Evolutionary conservation across 1,140 invertebrate species (phyloP).

Genomic region (Leptopilina boulardi): DNA sequence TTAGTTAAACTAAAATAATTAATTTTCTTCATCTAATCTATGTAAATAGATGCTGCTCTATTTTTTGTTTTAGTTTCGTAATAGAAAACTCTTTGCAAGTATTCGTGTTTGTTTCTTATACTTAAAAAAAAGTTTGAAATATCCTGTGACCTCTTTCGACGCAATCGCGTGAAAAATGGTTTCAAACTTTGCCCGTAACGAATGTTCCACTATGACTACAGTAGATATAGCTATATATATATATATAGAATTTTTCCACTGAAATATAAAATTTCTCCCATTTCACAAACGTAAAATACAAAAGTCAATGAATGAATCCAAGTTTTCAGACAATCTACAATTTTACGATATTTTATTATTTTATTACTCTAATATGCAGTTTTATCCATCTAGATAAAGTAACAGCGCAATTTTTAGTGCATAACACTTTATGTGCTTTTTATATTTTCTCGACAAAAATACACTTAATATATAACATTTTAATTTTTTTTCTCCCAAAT

Average conservation of each 20-base stretch:
- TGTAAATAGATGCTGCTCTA: too few species aligned
- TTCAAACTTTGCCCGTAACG: constrained; percentile 18
- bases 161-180: constrained; percentile 29
- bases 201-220: background rate
- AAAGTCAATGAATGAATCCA: background rate
- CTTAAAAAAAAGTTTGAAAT: background rate
- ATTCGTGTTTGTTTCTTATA: background rate
- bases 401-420: background rate
- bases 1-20: too few species aligned
- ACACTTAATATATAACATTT: background rate
- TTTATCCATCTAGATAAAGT: background rate
- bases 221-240: too few species aligned
- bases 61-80: background rate
- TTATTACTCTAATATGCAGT: constrained; percentile 22
- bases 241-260: background rate
- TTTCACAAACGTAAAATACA: constrained; percentile 4
- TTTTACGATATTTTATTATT: constrained; percentile 1
- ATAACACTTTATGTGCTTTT: background rate
- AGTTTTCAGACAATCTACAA: background rate
- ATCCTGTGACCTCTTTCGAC: background rate
- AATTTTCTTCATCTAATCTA: too few species aligned
- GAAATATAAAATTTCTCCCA: constrained; percentile 17
- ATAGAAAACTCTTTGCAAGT: background rate
- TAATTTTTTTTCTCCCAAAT: background rate
- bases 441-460: background rate